These are phyloP conservation scores for Brachionus paranguensis DNA, from an alignment of 1,140 invertebrate genomes.

Conservation along the genomic window DNA sequence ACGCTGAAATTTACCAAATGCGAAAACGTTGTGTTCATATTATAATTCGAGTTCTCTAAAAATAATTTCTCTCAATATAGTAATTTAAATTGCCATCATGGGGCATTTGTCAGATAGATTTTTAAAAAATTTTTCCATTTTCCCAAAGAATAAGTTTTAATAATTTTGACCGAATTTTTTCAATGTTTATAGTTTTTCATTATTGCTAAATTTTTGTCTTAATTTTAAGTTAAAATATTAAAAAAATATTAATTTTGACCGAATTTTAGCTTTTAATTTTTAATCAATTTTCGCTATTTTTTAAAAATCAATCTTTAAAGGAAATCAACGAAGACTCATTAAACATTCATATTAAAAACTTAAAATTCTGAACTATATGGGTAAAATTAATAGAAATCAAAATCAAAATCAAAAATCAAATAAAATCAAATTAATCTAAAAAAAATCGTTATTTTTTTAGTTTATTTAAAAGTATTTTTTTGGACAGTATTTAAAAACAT, in stretches of 20 bases:
- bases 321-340: too few species aligned
- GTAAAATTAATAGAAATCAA: too few species aligned
- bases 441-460: too few species aligned
- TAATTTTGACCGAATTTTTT: background rate
- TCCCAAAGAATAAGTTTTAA: background rate
- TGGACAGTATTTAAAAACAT: too few species aligned
- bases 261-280: too few species aligned
- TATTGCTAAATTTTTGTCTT: background rate
- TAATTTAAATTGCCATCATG: background rate
- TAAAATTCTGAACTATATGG: too few species aligned
- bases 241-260: background rate
- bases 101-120: background rate
- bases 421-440: too few species aligned
- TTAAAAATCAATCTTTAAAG: too few species aligned
- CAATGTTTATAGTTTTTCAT: background rate
- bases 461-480: too few species aligned
- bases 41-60: background rate
- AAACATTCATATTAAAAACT: too few species aligned
- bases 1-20: background rate
- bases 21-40: background rate
- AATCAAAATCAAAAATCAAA: too few species aligned
- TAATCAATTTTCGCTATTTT: too few species aligned
- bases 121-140: background rate
- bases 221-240: background rate
- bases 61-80: background rate